A percentile compares a stretch with the other conserved stretches of the same genome.
Evolutionary conservation across 2,797 vertebrate species (phyloP).

Genomic region (Cygnus olor): DNA sequence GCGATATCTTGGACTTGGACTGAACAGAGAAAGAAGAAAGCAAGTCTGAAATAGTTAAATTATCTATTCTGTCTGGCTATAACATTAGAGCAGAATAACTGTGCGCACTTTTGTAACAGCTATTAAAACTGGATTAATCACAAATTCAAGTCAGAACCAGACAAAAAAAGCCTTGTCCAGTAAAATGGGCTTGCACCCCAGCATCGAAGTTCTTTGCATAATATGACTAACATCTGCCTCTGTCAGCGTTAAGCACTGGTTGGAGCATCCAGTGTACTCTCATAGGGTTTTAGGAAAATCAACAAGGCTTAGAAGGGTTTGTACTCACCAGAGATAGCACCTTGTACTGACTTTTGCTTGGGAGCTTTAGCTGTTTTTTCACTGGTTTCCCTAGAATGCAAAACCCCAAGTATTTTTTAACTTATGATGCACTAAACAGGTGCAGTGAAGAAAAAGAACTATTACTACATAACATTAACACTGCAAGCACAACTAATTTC

Average conservation of each 20-base stretch:
- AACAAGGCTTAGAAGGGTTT: neutral
- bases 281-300: neutral
- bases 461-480: neutral
- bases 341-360: constrained; percentile 45
- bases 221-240: fast-evolving
- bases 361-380: constrained; percentile 37
- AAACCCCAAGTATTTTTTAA: neutral
- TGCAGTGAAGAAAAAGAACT: neutral
- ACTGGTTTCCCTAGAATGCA: constrained; percentile 64
- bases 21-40: neutral
- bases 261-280: fast-evolving
- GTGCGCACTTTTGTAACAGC: neutral
- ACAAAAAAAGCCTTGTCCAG: neutral
- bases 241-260: no score
- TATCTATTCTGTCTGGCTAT: neutral
- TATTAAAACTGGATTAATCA: neutral
- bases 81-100: neutral
- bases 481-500: neutral
- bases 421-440: neutral
- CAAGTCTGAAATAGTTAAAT: neutral
- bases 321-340: constrained; percentile 58
- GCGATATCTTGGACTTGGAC: constrained; percentile 59
- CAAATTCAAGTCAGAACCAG: neutral
- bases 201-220: neutral
- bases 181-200: neutral